Base-by-base conservation (phyloP, 2,888 invertebrate genomes). In the Tinea trinotella region DNA sequence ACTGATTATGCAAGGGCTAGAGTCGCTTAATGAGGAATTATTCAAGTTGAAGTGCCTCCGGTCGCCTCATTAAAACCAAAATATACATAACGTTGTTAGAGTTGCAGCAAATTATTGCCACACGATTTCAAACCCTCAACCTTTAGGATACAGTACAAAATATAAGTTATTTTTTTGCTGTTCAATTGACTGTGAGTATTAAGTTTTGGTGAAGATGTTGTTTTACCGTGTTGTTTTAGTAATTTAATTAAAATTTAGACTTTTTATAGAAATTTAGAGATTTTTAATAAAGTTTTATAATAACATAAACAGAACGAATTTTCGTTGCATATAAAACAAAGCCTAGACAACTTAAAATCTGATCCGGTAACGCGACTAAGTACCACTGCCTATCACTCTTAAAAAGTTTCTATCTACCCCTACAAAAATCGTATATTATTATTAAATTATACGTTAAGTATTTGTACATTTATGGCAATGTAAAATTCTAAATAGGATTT, bases 1-100 rank as follows among this genome's bases (percentile, higher is more conserved):
- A 7, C 30, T 30, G 30, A 30, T 4, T 30, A 30, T 30, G 30
- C 30, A 30, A 30, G 30, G 30, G 7, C 30, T 30, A 30, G 30
- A 30, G 30, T 30, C 40, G 40, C 40, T 3, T 60, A 66, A 66
- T 63, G 65, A 66, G 64, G 62, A 66, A 66, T 66, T 65, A 67
- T 65, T 64, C 65, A 65, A 58, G 58, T n/a, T 55, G 17, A 59
- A 62, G 64, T 61, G 60, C 59, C 57, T 65, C 60, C 59, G 46
- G 59, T 55, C 59, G 61, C 59, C 61, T 65, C 63, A 63, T 67
- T 65, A 63, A 61, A 59, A 59, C 61, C 40, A 17, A 40, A 40
- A 15, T 15, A 7, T 40, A 40, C 17, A 17, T 17, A 40, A 17
- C 56, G 59, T 6, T 36, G 17, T 3, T 40, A 40, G 7, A n/a